Percentiles rank a stretch among this genome's conserved stretches.
Conservation (phyloP, 1,140 invertebrate species). For the Zaprionus lachaisei region DNA sequence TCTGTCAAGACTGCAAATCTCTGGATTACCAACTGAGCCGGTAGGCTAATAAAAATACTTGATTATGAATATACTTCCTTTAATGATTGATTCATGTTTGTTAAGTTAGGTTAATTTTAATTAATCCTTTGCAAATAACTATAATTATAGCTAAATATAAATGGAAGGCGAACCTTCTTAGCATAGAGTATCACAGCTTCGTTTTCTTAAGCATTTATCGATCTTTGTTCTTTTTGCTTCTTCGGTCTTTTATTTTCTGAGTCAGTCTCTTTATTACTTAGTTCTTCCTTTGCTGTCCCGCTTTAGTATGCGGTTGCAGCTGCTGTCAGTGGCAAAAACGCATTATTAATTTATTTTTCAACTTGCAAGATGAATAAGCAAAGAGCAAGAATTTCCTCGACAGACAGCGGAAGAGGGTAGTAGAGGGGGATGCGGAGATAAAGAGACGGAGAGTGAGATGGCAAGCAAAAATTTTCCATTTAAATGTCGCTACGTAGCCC, state of each 20-base stretch:
- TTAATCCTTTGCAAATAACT: not conserved
- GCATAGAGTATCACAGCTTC: slow-evolving; percentile 7
- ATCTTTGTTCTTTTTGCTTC: not conserved
- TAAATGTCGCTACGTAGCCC: slow-evolving; percentile 56
- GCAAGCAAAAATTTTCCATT: slow-evolving; percentile 70
- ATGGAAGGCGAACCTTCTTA: not conserved
- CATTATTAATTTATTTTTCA: slow-evolving; percentile 83
- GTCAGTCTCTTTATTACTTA: slow-evolving; percentile 21
- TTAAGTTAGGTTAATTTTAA: not conserved
- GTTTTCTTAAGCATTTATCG: slow-evolving; percentile 1
- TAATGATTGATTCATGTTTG: too few relatives aligned
- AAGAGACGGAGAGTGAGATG: not conserved
- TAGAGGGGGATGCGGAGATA: not conserved
- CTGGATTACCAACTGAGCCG: not conserved
- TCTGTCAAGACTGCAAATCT: not conserved
- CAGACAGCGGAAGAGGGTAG: slow-evolving; percentile 7
- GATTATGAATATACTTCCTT: not conserved
- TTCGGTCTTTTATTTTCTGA: slow-evolving; percentile 6
- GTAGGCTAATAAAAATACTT: not conserved
- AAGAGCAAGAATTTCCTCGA: slow-evolving; percentile 72
- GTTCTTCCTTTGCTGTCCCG: slow-evolving; percentile 18
- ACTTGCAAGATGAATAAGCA: slow-evolving; percentile 82
- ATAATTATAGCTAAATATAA: not conserved
- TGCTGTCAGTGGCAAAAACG: slow-evolving; percentile 81
- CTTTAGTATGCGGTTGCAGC: slow-evolving; percentile 70